Evolutionary conservation across 1,140 invertebrate genomes (phyloP).

Genomic region (Watersipora subatra): DNA sequence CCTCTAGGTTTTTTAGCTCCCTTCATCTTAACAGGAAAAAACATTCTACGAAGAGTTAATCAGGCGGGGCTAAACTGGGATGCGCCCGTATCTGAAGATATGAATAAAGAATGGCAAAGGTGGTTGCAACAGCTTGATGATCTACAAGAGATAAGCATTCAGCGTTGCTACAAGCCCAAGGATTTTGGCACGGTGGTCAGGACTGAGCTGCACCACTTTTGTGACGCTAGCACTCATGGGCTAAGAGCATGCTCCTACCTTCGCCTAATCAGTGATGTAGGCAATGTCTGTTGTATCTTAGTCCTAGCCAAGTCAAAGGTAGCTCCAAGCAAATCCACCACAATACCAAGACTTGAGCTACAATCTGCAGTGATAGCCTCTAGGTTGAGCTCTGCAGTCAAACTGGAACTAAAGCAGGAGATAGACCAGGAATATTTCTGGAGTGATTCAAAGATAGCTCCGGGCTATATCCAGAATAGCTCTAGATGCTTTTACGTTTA

Average conservation of each 20-base stretch:
- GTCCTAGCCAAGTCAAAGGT: not conserved
- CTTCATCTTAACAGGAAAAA: not conserved
- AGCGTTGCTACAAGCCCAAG: not conserved
- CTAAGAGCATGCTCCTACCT: not conserved
- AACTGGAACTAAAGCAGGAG: not conserved
- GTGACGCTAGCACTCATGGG: not conserved
- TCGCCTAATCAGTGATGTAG: not conserved
- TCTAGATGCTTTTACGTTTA: slow-evolving; percentile 4
- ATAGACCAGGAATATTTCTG: not conserved
- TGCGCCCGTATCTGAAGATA: not conserved
- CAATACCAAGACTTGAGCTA: slow-evolving; percentile 6
- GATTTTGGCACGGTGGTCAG: not conserved
- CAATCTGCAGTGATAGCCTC: slow-evolving; percentile 8
- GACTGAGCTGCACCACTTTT: slow-evolving; percentile 4
- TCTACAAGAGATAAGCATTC: not conserved
- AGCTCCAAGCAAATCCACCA: not conserved
- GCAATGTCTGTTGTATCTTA: not conserved
- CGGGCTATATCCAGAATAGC: slow-evolving; percentile 7
- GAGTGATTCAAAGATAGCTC: slow-evolving; percentile 6
- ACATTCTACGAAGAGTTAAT: not conserved
- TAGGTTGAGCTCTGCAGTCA: not conserved
- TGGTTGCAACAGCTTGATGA: not conserved
- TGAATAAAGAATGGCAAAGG: not conserved
- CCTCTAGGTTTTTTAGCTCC: slow-evolving; percentile 1
- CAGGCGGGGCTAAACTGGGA: not conserved